These are phyloP conservation scores for Paramuricea clavata DNA, from an alignment of 92 coral and sea anemone genomes.

Conservation along the genomic window DNA sequence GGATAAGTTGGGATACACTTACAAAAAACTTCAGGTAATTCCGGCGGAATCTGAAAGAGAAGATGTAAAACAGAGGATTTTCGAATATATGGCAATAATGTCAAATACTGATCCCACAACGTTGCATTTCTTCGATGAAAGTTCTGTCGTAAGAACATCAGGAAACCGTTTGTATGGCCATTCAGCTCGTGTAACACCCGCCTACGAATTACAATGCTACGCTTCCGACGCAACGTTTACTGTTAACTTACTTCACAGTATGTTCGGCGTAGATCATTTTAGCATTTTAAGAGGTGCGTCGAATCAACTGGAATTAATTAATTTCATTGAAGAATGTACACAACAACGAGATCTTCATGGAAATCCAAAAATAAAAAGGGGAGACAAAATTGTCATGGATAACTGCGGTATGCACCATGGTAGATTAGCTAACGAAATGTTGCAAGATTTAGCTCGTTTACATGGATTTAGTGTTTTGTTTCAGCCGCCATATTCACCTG, in stretches of 20 bases:
- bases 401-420: conserved; percentile 57
- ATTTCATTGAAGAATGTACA: conserved; percentile 11
- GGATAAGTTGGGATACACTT: background rate
- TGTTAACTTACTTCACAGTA: background rate
- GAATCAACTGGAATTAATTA: background rate
- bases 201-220: conserved; percentile 62
- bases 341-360: background rate
- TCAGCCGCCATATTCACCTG: conserved; percentile 62
- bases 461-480: conserved; percentile 48
- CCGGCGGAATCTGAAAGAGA: background rate
- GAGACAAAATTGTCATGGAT: conserved; percentile 2
- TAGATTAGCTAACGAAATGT: conserved; percentile 40
- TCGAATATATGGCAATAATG: background rate
- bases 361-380: background rate
- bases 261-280: conserved; percentile 3
- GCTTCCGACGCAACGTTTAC: conserved; percentile 51
- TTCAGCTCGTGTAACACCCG: conserved; percentile 43
- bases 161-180: conserved; percentile 3
- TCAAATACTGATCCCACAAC: conserved; percentile 27
- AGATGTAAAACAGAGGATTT: background rate
- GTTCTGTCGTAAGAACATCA: conserved; percentile 3
- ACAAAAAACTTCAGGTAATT: background rate
- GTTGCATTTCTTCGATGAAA: conserved; percentile 16
- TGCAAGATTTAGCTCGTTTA: conserved; percentile 45
- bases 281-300: conserved; percentile 9